Evolutionary conservation across 2,113 vertebrate genomes (phyloP).

Genomic region (Syngnathus floridae): DNA sequence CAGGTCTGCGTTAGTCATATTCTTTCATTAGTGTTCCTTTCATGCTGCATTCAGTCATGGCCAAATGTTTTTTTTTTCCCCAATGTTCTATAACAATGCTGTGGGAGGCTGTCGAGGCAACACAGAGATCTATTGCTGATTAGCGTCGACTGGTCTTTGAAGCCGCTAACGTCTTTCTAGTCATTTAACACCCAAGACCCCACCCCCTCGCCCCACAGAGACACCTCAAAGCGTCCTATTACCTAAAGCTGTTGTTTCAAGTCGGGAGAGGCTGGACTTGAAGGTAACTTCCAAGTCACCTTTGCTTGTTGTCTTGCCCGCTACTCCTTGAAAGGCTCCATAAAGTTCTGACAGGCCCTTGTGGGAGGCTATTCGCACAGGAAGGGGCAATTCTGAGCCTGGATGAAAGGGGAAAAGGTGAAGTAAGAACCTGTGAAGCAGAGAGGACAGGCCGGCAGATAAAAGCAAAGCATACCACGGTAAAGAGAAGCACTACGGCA

Average conservation of each 20-base stretch:
- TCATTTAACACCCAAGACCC: conserved; percentile 15
- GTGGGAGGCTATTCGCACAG: conserved; percentile 3
- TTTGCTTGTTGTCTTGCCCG: conserved; percentile 32
- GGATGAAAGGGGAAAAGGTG: conserved; percentile 35
- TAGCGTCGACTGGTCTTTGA: conserved; percentile 4
- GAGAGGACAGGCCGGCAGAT: conserved; percentile 23
- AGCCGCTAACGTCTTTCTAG: conserved; percentile 18
- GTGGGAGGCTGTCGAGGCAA: conserved; percentile 34
- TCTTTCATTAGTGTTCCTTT: conserved; percentile 31
- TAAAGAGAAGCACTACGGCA: conserved; percentile 25
- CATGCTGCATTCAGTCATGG: conserved; percentile 19
- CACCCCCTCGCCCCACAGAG: neutral
- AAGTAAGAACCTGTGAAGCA: conserved; percentile 24
- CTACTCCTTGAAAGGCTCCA: conserved; percentile 20
- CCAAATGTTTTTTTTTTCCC: conserved; percentile 8
- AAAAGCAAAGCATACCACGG: conserved; percentile 6
- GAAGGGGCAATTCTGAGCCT: conserved; percentile 1
- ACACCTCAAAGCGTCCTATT: conserved; percentile 13
- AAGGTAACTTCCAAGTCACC: conserved; percentile 36
- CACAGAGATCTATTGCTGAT: neutral
- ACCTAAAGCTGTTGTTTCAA: conserved; percentile 3
- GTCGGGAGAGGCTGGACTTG: conserved; percentile 34
- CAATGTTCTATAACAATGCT: conserved; percentile 13
- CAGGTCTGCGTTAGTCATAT: conserved; percentile 32
- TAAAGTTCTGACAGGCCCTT: conserved; percentile 7